Conservation (phyloP, 2,888 invertebrate species). For the Nephrotoma guestfalica region DNA sequence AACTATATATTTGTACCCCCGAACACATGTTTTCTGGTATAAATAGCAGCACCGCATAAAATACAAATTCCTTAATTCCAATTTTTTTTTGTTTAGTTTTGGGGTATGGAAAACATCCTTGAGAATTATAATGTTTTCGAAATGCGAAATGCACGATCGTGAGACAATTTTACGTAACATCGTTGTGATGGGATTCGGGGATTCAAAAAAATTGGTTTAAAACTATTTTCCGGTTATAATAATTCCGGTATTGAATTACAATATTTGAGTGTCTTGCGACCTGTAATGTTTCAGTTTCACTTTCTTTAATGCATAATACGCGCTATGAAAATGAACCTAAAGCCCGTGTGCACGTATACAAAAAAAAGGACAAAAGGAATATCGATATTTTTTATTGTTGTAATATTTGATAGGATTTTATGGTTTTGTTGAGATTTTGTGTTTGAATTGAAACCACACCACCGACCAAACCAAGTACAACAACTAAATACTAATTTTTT, state of each 20-base stretch:
- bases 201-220: neutral
- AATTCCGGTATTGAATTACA: slow-evolving; percentile 4
- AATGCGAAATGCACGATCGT: neutral
- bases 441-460: neutral
- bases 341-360: neutral
- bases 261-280: neutral
- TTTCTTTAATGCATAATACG: neutral
- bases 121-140: neutral
- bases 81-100: neutral
- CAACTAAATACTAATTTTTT: neutral
- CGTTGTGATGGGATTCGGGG: neutral
- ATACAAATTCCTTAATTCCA: neutral
- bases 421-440: neutral
- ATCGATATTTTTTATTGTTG: neutral
- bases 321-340: neutral
- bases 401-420: neutral
- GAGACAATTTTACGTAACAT: neutral
- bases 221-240: slow-evolving; percentile 2
- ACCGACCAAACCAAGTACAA: neutral
- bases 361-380: neutral
- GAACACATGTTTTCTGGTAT: neutral
- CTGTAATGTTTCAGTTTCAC: neutral
- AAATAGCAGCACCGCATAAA: neutral
- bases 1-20: neutral
- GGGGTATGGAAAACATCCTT: neutral